phyloP scores from a whole-genome alignment of 2,888 invertebrate species.

The Tetanocera ferruginea region DNA sequence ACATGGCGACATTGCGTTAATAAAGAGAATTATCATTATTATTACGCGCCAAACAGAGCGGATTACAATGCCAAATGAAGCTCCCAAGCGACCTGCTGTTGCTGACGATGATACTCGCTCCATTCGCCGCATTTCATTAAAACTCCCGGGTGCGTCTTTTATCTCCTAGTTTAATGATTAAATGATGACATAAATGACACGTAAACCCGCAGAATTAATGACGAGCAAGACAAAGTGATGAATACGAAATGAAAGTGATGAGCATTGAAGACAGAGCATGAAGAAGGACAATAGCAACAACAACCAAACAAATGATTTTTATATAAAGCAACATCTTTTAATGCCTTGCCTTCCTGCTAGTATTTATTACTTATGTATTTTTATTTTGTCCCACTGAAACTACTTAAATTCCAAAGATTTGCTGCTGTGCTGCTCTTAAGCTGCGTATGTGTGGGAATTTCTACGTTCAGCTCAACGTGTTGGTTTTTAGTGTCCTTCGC shows the following conservation, averaged over 20 bases:
- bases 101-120: neutral
- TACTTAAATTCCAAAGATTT: neutral
- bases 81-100: neutral
- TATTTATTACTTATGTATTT: neutral
- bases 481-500: neutral
- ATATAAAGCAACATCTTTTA: neutral
- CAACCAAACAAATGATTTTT: neutral
- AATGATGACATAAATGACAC: slow-evolving; percentile 54
- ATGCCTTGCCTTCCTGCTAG: neutral
- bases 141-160: slow-evolving; percentile 50
- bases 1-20: slow-evolving; percentile 3
- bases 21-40: slow-evolving; percentile 22
- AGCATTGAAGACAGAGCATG: neutral
- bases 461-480: neutral
- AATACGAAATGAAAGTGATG: slow-evolving; percentile 39
- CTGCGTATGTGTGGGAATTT: neutral
- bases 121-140: slow-evolving; percentile 48
- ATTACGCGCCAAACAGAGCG: slow-evolving; percentile 26
- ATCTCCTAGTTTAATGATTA: slow-evolving; percentile 53
- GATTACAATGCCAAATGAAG: slow-evolving; percentile 22
- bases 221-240: slow-evolving; percentile 49
- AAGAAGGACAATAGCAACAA: neutral
- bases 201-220: slow-evolving; percentile 54
- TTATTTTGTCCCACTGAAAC: neutral
- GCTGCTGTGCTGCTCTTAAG: neutral